Conservation (phyloP, 2,888 invertebrate species). For the Mechanitis messenoides region DNA sequence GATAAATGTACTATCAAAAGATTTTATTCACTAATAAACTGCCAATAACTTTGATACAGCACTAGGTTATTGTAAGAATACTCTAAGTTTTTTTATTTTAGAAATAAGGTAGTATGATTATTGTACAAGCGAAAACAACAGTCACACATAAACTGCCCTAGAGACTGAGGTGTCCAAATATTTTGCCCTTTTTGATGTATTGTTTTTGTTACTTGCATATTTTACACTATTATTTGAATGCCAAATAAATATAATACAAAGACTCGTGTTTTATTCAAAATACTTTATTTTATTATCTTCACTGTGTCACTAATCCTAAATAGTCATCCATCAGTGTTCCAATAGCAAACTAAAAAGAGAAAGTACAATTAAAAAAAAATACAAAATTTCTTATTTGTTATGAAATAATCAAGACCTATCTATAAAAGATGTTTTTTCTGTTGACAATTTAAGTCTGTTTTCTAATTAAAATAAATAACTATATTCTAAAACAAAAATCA, state of each 20-base stretch:
- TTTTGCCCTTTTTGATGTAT: slow-evolving; percentile 60
- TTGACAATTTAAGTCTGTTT: too few relatives aligned
- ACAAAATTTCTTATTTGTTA: background rate
- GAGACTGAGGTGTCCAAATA: slow-evolving; percentile 75
- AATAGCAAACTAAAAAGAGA: slow-evolving; percentile 93
- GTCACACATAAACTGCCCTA: slow-evolving; percentile 55
- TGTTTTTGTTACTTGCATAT: slow-evolving; percentile 71
- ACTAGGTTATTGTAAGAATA: slow-evolving; percentile 20
- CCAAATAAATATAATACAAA: slow-evolving; percentile 66
- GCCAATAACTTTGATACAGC: slow-evolving; percentile 23
- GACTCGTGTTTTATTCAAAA: slow-evolving; percentile 38
- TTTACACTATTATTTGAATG: slow-evolving; percentile 71
- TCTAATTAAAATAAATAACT: too few relatives aligned
- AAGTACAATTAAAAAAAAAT: slow-evolving; percentile 20
- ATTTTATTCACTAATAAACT: slow-evolving; percentile 23
- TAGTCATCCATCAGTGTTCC: slow-evolving; percentile 99
- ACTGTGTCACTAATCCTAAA: slow-evolving; percentile 84
- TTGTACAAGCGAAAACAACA: slow-evolving; percentile 23
- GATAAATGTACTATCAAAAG: background rate
- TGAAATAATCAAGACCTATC: too few relatives aligned
- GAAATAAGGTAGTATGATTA: slow-evolving; percentile 26
- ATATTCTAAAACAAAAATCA: too few relatives aligned
- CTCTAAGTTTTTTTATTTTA: slow-evolving; percentile 30
- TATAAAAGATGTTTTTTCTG: too few relatives aligned
- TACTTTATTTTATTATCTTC: slow-evolving; percentile 30